Evolutionary conservation across 2,113 vertebrate genomes (phyloP).

Genomic region (Pelvicachromis taeniatus): DNA sequence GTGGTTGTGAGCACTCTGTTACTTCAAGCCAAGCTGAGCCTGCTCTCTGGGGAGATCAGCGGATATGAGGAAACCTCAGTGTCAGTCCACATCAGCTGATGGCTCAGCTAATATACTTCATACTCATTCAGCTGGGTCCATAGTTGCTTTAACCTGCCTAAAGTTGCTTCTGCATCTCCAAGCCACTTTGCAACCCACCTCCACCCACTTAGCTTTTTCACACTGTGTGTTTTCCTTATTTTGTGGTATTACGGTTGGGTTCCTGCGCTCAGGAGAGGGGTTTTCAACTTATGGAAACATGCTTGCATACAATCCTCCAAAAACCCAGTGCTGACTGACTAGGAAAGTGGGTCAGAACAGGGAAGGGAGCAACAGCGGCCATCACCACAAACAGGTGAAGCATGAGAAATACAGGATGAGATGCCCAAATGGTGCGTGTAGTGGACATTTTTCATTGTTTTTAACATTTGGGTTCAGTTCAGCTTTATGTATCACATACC

Average conservation of each 20-base stretch:
- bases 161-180: neutral
- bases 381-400: neutral
- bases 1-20: neutral
- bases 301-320: rapidly evolving
- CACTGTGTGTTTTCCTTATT: neutral
- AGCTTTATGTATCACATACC: too few species aligned
- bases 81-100: neutral
- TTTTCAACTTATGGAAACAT: neutral
- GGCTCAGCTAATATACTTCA: neutral
- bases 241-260: neutral
- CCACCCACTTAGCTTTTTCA: neutral
- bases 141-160: neutral
- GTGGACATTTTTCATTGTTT: neutral
- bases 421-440: neutral
- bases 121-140: neutral
- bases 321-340: neutral
- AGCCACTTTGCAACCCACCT: neutral
- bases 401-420: neutral
- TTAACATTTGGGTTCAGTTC: neutral
- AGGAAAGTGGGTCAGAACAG: neutral
- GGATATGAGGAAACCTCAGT: neutral
- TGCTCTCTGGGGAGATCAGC: neutral
- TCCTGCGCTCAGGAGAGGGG: neutral
- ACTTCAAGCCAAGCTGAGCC: neutral
- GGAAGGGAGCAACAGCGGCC: neutral